These are phyloP conservation scores for Hydrozoanthus tunicans DNA, from an alignment of 64 coral and sea anemone species.

Conservation along the genomic window DNA sequence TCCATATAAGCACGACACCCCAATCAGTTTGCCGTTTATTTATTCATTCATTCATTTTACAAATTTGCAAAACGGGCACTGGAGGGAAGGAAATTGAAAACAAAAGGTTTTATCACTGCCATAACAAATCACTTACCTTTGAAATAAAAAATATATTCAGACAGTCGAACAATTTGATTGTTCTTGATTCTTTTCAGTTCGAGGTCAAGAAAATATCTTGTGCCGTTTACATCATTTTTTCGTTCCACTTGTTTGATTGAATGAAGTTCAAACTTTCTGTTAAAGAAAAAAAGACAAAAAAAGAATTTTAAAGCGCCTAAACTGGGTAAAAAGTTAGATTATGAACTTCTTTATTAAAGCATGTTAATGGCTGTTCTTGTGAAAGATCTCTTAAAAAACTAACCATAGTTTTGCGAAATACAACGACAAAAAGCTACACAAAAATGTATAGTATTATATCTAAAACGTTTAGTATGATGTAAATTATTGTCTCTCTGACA, in stretches of 20 bases:
- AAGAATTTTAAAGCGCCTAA: neutral
- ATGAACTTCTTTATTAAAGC: no score
- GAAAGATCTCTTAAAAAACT: no score
- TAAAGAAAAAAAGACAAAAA: neutral
- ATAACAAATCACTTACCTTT: slow-evolving; percentile 1
- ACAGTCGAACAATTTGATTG: slow-evolving; percentile 6
- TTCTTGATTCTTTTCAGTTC: slow-evolving; percentile 21
- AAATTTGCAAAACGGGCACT: neutral
- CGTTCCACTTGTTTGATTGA: slow-evolving; percentile 29
- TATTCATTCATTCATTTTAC: neutral
- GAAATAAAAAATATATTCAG: slow-evolving; percentile 14
- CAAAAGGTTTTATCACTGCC: neutral
- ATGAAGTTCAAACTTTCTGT: slow-evolving; percentile 26
- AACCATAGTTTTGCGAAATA: no score
- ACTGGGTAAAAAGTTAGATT: no score
- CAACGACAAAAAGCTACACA: no score
- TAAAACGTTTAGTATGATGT: no score
- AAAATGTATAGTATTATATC: no score
- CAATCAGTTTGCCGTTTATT: no score
- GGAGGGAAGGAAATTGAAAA: neutral
- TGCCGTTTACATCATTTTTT: slow-evolving; percentile 16
- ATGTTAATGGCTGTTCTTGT: no score
- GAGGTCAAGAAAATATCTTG: slow-evolving; percentile 30
- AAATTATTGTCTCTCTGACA: no score
- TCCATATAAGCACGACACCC: no score